phyloP scores from a whole-genome alignment of 1,140 invertebrate genomes.

The Aphaenogaster rudis region DNA sequence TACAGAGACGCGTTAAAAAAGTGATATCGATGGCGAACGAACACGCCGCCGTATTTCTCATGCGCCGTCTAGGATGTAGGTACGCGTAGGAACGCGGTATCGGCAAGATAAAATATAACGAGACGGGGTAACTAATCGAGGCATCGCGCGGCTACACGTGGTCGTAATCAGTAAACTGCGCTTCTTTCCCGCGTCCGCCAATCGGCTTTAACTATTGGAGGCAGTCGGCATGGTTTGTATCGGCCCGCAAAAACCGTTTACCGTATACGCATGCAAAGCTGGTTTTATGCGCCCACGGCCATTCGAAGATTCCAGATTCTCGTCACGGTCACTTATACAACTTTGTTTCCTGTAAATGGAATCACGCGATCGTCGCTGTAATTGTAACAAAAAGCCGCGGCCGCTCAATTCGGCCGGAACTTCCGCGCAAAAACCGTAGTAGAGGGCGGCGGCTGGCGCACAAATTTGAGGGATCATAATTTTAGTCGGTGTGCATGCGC shows the following conservation, averaged over 20 bases:
- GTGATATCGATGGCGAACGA: slow-evolving; percentile 22
- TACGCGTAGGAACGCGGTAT: slow-evolving; percentile 12
- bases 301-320: slow-evolving; percentile 73
- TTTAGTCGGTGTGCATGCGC: slow-evolving; percentile 22
- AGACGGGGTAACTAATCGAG: slow-evolving; percentile 62
- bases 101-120: slow-evolving; percentile 61
- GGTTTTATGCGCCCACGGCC: slow-evolving; percentile 69
- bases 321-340: slow-evolving; percentile 75
- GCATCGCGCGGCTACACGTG: background rate
- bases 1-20: slow-evolving; percentile 26
- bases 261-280: slow-evolving; percentile 69
- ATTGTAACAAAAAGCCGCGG: slow-evolving; percentile 63
- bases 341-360: slow-evolving; percentile 67
- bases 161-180: background rate
- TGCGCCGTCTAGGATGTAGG: background rate
- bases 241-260: slow-evolving; percentile 72
- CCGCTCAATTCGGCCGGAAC: slow-evolving; percentile 40
- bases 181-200: slow-evolving; percentile 55
- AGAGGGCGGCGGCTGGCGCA: slow-evolving; percentile 38
- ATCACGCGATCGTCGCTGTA: slow-evolving; percentile 69
- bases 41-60: background rate
- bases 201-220: slow-evolving; percentile 67
- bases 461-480: slow-evolving; percentile 55
- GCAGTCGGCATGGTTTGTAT: slow-evolving; percentile 68
- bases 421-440: slow-evolving; percentile 44